Percentiles rank a stretch among this genome's conserved stretches.
These are phyloP conservation scores for Hippoglossus hippoglossus DNA, from an alignment of 2,797 vertebrate species.

Conservation along the genomic window DNA sequence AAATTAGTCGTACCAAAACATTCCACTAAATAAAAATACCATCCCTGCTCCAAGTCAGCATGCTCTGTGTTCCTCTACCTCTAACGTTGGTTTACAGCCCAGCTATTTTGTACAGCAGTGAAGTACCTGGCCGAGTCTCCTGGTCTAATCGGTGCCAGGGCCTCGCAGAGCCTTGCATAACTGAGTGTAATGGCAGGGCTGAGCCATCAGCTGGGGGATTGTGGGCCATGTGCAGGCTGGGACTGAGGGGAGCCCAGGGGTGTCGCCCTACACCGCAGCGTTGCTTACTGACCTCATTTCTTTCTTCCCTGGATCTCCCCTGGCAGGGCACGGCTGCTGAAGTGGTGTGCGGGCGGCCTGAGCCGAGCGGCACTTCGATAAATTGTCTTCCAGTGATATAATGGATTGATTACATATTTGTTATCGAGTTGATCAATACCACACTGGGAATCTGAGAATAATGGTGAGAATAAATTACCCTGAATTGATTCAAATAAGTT, in stretches of 20 bases:
- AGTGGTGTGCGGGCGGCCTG: conserved; percentile 3
- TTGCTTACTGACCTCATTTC: conserved; percentile 74
- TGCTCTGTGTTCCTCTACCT: conserved; percentile 9
- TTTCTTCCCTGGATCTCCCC: conserved; percentile 45
- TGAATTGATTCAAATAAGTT: conserved; percentile 49
- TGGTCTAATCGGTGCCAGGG: conserved; percentile 40
- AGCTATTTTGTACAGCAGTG: conserved; percentile 11
- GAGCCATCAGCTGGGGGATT: conserved; percentile 59
- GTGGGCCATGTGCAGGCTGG: conserved; percentile 44
- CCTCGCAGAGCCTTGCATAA: conserved; percentile 37
- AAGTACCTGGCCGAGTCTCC: conserved; percentile 38
- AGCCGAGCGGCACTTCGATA: conserved; percentile 1
- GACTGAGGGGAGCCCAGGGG: conserved; percentile 58
- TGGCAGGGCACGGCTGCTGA: conserved; percentile 29
- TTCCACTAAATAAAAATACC: background rate
- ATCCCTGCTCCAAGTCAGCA: background rate
- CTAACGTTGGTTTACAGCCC: conserved; percentile 17
- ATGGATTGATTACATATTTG: conserved; percentile 19
- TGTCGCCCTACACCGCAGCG: conserved; percentile 58
- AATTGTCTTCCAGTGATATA: conserved; percentile 8
- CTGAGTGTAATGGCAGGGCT: conserved; percentile 33
- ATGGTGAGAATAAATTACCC: conserved; percentile 31
- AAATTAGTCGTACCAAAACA: background rate
- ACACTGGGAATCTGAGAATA: conserved; percentile 1
- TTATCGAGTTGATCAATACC: conserved; percentile 31